These are phyloP conservation scores for Mantis religiosa DNA, from an alignment of 2,888 invertebrate genomes.

Conservation along the genomic window DNA sequence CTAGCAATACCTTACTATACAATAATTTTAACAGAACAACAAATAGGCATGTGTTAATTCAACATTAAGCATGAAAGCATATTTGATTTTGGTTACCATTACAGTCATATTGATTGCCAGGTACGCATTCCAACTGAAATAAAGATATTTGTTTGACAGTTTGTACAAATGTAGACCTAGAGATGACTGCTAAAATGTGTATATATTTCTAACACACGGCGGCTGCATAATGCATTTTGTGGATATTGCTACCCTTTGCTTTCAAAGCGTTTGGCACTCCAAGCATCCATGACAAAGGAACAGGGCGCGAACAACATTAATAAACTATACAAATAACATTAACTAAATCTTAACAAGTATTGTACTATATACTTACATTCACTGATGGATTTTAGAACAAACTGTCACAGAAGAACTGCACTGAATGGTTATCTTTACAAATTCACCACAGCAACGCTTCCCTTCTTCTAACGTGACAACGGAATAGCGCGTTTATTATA, in stretches of 20 bases:
- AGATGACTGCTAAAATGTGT: no score
- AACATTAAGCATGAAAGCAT: no score
- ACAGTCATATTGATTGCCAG: no score
- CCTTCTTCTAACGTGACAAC: background rate
- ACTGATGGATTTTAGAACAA: background rate
- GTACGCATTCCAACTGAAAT: no score
- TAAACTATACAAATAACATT: background rate
- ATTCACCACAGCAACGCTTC: background rate
- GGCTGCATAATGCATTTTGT: no score
- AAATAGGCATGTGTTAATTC: no score
- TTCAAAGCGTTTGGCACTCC: background rate
- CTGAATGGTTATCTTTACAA: background rate
- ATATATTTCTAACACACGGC: no score
- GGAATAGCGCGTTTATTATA: background rate
- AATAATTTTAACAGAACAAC: no score
- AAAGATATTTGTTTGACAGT: no score
- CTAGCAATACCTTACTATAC: no score
- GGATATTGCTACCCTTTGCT: background rate
- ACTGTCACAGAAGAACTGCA: background rate
- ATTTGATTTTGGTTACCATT: no score
- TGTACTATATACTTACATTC: background rate
- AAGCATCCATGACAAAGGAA: background rate
- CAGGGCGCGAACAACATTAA: background rate
- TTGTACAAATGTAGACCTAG: no score
- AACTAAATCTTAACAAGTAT: background rate